Percentiles rank a stretch among this genome's conserved stretches.
These are phyloP conservation scores for Castor canadensis DNA, from an alignment of 2,113 vertebrate genomes.

Conservation along the genomic window DNA sequence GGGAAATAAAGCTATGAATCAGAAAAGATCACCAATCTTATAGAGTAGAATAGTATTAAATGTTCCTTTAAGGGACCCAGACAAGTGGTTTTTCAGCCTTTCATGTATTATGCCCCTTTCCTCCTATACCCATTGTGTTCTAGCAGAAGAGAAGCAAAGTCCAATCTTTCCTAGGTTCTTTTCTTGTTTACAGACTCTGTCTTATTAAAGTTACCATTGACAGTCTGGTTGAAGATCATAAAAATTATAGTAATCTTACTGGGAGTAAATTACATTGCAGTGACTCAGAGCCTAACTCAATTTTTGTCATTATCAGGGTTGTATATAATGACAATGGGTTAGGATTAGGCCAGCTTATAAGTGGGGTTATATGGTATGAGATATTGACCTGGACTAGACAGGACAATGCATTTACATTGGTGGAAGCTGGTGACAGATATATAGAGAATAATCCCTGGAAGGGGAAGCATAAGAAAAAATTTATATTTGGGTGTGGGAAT, in stretches of 20 bases:
- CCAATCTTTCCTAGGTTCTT: slow-evolving; percentile 27
- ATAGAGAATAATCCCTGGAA: not conserved
- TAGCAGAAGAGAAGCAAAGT: slow-evolving; percentile 50
- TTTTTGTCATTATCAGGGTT: slow-evolving; percentile 46
- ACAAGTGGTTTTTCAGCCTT: not conserved
- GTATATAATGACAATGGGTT: slow-evolving; percentile 34
- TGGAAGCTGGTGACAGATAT: not conserved
- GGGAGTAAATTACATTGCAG: slow-evolving; percentile 15
- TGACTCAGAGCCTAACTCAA: slow-evolving; percentile 44
- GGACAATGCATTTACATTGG: not conserved
- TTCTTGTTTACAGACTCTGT: slow-evolving; percentile 50
- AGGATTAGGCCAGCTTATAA: slow-evolving; percentile 20
- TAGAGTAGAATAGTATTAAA: not conserved
- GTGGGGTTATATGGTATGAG: not conserved
- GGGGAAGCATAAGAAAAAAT: slow-evolving; percentile 9
- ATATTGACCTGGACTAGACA: slow-evolving; percentile 22
- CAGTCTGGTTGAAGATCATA: slow-evolving; percentile 41
- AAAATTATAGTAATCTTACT: slow-evolving; percentile 44
- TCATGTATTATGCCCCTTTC: not conserved
- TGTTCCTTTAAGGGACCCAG: not conserved
- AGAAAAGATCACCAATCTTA: not conserved
- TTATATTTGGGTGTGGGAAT: not conserved
- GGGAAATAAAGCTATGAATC: slow-evolving; percentile 13
- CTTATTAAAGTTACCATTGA: slow-evolving; percentile 51
- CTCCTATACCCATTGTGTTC: not conserved